A percentile compares a stretch with the other conserved stretches of the same genome.
Evolutionary conservation across 1,140 invertebrate species (phyloP).

Genomic region (Drosophila lini): DNA sequence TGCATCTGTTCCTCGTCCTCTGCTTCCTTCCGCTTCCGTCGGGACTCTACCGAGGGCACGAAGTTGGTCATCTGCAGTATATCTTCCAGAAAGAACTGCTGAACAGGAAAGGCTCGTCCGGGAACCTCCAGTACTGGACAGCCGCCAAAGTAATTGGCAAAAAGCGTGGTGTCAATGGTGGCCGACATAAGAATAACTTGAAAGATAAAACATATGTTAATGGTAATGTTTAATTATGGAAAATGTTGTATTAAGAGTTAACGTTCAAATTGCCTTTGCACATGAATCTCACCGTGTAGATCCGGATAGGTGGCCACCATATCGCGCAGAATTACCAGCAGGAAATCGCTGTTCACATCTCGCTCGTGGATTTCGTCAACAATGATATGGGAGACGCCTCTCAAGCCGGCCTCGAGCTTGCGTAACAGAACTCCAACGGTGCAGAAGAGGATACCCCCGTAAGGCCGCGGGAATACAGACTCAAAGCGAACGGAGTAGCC

Average conservation of each 20-base stretch:
- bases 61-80: constrained; percentile 93
- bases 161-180: constrained; percentile 96
- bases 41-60: constrained; percentile 89
- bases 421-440: constrained; percentile 96
- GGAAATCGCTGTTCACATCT: constrained; percentile 98
- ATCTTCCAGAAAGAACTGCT: constrained; percentile 96
- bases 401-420: constrained; percentile 93
- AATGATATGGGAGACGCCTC: constrained; percentile 95
- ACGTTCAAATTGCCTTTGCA: neutral
- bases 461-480: constrained; percentile 94
- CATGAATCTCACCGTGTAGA: constrained; percentile 86
- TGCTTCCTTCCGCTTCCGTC: constrained; percentile 89
- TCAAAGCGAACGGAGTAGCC: constrained; percentile 98
- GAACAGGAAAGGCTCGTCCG: constrained; percentile 92
- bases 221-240: neutral
- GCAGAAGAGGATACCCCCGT: constrained; percentile 97
- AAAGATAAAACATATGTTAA: neutral
- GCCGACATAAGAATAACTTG: constrained; percentile 97
- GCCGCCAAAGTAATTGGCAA: constrained; percentile 95
- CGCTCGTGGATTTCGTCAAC: constrained; percentile 99
- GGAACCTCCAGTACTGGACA: constrained; percentile 92
- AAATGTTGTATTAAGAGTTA: neutral
- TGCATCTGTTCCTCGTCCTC: constrained; percentile 87
- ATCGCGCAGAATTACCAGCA: constrained; percentile 96
- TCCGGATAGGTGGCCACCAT: constrained; percentile 96